Evolutionary conservation across 1,140 invertebrate species (phyloP).

Genomic region (Cydia splendana): DNA sequence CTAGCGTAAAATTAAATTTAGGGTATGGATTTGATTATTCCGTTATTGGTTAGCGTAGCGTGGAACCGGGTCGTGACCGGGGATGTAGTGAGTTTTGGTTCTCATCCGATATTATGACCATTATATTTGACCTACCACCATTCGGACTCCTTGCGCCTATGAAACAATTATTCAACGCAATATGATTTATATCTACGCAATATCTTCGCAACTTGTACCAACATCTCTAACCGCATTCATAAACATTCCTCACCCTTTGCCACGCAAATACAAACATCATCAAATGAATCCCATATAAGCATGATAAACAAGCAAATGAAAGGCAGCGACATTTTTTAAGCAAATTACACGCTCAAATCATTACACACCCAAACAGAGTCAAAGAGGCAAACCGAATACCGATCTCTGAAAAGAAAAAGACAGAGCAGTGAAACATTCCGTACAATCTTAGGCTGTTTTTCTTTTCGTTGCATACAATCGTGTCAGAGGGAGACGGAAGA

Average conservation of each 20-base stretch:
- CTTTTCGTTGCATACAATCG: neutral
- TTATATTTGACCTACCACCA: neutral
- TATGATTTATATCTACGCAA: slow-evolving; percentile 32
- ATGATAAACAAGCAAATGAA: slow-evolving; percentile 39
- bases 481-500: slow-evolving; percentile 47
- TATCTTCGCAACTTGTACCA: slow-evolving; percentile 21
- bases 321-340: slow-evolving; percentile 67
- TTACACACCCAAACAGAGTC: slow-evolving; percentile 77
- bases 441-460: neutral
- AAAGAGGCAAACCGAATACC: slow-evolving; percentile 72
- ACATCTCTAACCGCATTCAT: neutral
- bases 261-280: slow-evolving; percentile 28
- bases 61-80: no score
- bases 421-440: neutral
- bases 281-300: slow-evolving; percentile 32
- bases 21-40: no score
- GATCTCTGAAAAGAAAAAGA: neutral
- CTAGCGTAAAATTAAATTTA: slow-evolving; percentile 29
- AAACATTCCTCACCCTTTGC: slow-evolving; percentile 12
- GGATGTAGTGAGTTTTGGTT: no score
- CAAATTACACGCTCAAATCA: slow-evolving; percentile 75
- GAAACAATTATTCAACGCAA: neutral
- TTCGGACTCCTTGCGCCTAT: neutral
- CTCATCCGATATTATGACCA: neutral
- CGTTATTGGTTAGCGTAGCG: no score